These are phyloP conservation scores for Arion vulgaris DNA, from an alignment of 1,140 invertebrate species.

Conservation along the genomic window DNA sequence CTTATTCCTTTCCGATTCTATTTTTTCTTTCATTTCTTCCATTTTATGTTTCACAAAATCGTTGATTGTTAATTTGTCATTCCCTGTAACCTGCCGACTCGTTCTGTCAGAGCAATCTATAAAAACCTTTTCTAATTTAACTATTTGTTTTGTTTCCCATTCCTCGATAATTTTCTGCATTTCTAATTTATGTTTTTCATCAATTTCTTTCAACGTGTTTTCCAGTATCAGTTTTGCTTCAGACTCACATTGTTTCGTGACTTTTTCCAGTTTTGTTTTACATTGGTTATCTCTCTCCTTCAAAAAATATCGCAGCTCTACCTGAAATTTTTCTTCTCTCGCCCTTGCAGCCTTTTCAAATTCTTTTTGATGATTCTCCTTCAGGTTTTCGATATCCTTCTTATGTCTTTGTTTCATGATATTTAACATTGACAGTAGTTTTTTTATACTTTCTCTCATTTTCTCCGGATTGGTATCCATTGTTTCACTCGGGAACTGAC, in stretches of 20 bases:
- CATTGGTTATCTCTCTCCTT: conserved; percentile 5
- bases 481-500: not conserved
- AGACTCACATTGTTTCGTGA: conserved; percentile 6
- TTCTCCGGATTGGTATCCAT: not conserved
- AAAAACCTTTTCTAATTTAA: not conserved
- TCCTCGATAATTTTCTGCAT: not conserved
- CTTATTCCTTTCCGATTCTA: not conserved
- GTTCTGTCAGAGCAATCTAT: not conserved
- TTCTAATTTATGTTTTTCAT: not conserved
- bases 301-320: conserved; percentile 15
- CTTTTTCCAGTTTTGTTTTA: conserved; percentile 8
- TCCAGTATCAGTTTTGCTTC: conserved; percentile 2
- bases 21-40: not conserved
- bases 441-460: not conserved
- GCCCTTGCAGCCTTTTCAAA: not conserved
- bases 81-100: too few relatives aligned
- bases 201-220: not conserved
- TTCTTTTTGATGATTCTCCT: conserved; percentile 15
- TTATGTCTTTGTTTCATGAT: not conserved
- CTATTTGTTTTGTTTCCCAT: not conserved
- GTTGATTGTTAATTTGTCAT: not conserved
- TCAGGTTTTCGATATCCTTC: not conserved
- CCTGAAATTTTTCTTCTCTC: conserved; percentile 30
- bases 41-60: too few relatives aligned
- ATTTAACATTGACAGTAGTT: not conserved